Percentiles rank a stretch among this genome's conserved stretches.
Evolutionary conservation across 2,888 invertebrate species (phyloP).

Genomic region (Acrobeloides nanus): DNA sequence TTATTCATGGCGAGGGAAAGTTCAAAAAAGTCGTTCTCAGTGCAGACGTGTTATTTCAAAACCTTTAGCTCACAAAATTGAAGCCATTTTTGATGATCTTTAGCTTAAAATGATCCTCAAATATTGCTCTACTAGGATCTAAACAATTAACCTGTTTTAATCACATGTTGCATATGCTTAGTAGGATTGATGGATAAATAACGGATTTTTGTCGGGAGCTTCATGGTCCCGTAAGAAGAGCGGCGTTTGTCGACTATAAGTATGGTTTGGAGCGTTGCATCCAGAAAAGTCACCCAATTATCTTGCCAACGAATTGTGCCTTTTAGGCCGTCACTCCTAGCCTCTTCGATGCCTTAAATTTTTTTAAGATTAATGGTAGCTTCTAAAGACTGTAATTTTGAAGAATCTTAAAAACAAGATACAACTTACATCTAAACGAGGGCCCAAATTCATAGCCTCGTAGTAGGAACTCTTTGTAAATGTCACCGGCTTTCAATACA

Average conservation of each 20-base stretch:
- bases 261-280: slow-evolving; percentile 80
- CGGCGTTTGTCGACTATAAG: slow-evolving; percentile 53
- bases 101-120: background rate
- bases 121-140: no score
- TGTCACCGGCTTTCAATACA: slow-evolving; percentile 50
- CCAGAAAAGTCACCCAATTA: slow-evolving; percentile 90
- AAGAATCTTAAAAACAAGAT: background rate
- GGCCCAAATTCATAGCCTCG: slow-evolving; percentile 53
- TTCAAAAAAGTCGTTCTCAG: no score
- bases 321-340: slow-evolving; percentile 51
- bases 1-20: no score
- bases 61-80: no score
- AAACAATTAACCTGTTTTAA: slow-evolving; percentile 27
- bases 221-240: slow-evolving; percentile 45
- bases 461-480: slow-evolving; percentile 53
- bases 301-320: slow-evolving; percentile 70
- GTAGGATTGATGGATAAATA: slow-evolving; percentile 57
- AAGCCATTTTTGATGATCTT: slow-evolving; percentile 3
- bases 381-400: background rate
- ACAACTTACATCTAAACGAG: slow-evolving; percentile 40
- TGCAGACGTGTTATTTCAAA: no score
- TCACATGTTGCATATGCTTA: slow-evolving; percentile 49
- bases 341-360: slow-evolving; percentile 47
- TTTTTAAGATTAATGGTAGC: no score
- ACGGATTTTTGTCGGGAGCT: slow-evolving; percentile 58